Evolutionary conservation across 2,113 vertebrate genomes (phyloP).

Genomic region (Pterophyllum scalare): DNA sequence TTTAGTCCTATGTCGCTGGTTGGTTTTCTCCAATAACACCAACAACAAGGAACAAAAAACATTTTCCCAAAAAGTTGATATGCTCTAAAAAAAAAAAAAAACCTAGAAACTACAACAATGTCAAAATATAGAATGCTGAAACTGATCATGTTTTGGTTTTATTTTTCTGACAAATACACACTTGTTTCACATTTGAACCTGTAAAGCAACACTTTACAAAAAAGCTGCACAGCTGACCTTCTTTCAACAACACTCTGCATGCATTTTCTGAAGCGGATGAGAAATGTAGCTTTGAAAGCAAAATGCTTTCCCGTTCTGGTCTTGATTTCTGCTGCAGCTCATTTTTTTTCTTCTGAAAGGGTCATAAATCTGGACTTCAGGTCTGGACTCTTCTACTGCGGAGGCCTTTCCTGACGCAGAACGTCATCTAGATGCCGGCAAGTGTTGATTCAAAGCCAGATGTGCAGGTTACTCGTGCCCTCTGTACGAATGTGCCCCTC

Average conservation of each 20-base stretch:
- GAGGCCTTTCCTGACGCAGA: background rate
- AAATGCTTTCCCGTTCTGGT: background rate
- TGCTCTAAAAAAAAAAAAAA: background rate
- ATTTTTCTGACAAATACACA: background rate
- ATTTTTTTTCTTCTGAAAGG: background rate
- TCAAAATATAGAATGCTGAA: background rate
- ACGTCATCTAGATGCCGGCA: background rate
- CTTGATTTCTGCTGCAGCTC: background rate
- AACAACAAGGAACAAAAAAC: background rate
- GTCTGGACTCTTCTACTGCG: background rate
- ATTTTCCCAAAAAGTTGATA: fast-evolving
- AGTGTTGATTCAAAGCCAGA: background rate
- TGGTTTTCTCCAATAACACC: background rate
- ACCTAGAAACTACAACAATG: background rate
- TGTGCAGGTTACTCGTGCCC: background rate
- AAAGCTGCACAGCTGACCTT: too few species aligned
- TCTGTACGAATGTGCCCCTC: background rate
- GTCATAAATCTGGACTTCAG: background rate
- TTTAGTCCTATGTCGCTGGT: background rate
- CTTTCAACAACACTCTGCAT: background rate
- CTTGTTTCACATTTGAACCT: background rate
- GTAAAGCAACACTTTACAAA: too few species aligned
- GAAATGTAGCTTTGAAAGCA: background rate
- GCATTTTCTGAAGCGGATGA: background rate
- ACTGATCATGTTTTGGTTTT: background rate